phyloP scores from a whole-genome alignment of 2,888 invertebrate genomes.

The Brachypalpus laphriformis region DNA sequence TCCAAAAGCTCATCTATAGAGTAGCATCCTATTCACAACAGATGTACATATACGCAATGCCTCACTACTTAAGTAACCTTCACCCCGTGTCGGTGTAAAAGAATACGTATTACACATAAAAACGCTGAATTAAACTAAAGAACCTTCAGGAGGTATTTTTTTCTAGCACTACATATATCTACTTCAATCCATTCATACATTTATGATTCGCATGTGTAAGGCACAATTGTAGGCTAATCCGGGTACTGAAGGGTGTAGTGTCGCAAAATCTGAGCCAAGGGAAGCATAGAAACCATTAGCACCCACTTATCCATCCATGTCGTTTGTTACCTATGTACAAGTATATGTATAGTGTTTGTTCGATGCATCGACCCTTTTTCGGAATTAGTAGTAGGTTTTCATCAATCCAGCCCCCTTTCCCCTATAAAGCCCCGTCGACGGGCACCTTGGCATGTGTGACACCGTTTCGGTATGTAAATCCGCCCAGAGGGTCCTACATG shows the following conservation, averaged over 20 bases:
- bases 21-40: conserved; percentile 23
- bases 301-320: conserved; percentile 60
- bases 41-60: conserved; percentile 23
- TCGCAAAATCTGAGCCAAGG: conserved; percentile 46
- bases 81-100: conserved; percentile 54
- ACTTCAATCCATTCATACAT: conserved; percentile 48
- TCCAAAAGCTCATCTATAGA: conserved; percentile 57
- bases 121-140: conserved; percentile 58
- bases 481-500: conserved; percentile 24
- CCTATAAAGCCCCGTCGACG: conserved; percentile 10
- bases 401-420: background rate
- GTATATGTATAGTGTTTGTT: conserved; percentile 14
- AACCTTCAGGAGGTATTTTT: conserved; percentile 48
- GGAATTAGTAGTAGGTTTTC: conserved; percentile 45
- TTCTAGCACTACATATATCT: conserved; percentile 20
- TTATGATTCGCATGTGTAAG: conserved; percentile 19
- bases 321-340: conserved; percentile 11
- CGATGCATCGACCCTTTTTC: conserved; percentile 48
- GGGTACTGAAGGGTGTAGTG: background rate
- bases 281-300: conserved; percentile 52
- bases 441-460: conserved; percentile 32
- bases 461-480: conserved; percentile 42
- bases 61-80: conserved; percentile 59
- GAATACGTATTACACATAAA: too few relatives aligned
- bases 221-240: conserved; percentile 52